A percentile compares a stretch with the other conserved stretches of the same genome.
phyloP scores from a whole-genome alignment of 2,797 vertebrate genomes.

The Loris lydekkerianus region DNA sequence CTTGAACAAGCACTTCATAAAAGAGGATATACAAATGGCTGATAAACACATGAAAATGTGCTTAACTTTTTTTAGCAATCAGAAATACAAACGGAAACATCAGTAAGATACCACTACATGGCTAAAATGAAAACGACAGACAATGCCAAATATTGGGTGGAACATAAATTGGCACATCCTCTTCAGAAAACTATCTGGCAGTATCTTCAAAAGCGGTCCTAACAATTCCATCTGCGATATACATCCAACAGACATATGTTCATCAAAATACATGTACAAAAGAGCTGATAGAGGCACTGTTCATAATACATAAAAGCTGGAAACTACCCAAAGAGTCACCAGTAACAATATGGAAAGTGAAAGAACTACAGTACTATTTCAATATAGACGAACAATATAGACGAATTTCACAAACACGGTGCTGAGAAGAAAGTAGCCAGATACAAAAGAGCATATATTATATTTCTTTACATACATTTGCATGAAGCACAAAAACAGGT shows the following conservation, averaged over 20 bases:
- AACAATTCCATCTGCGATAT: background rate
- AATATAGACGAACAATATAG: background rate
- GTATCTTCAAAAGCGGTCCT: background rate
- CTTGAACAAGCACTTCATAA: background rate
- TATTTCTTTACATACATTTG: background rate
- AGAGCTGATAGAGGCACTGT: background rate
- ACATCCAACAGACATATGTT: background rate
- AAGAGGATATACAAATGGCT: background rate
- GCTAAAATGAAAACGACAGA: background rate
- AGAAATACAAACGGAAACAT: background rate
- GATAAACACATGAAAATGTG: background rate
- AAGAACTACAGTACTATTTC: background rate
- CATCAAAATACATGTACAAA: background rate
- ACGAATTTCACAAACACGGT: background rate
- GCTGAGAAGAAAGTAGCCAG: background rate
- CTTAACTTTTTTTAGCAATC: background rate
- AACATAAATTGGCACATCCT: background rate
- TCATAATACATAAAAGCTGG: background rate
- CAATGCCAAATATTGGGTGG: background rate
- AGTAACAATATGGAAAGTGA: background rate
- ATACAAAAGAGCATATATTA: background rate
- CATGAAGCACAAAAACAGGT: background rate
- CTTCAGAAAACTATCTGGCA: background rate
- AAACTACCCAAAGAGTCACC: background rate
- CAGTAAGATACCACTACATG: background rate